These are phyloP conservation scores for Drosophila falleni DNA, from an alignment of 2,888 invertebrate species.

Conservation along the genomic window DNA sequence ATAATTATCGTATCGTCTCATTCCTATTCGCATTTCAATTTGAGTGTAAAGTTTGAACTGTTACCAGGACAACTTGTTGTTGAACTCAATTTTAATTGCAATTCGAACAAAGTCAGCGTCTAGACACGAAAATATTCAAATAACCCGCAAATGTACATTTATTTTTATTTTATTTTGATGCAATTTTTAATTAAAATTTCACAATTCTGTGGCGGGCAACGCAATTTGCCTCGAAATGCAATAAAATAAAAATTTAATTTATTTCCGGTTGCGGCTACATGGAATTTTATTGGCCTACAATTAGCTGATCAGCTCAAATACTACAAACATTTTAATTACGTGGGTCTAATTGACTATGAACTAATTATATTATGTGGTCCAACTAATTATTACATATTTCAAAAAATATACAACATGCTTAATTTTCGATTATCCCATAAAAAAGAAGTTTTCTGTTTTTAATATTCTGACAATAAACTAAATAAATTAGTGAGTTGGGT, in stretches of 20 bases:
- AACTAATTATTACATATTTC: neutral
- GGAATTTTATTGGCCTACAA: conserved; percentile 53
- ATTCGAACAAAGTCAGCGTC: neutral
- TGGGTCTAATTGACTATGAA: conserved; percentile 15
- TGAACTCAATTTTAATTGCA: conserved; percentile 3
- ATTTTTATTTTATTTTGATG: conserved; percentile 1
- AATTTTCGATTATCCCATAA: neutral
- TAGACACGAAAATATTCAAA: neutral
- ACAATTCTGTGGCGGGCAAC: conserved; percentile 7
- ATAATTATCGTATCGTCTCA: conserved; percentile 1
- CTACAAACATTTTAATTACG: neutral
- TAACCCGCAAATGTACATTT: conserved; percentile 10
- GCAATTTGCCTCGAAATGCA: conserved; percentile 10
- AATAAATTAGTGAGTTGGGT: too few species aligned
- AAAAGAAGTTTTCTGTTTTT: neutral
- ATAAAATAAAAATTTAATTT: conserved; percentile 55
- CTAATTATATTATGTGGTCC: neutral
- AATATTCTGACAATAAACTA: neutral
- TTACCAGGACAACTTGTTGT: conserved; percentile 23
- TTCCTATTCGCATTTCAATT: neutral
- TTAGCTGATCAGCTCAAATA: conserved; percentile 10
- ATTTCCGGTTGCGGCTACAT: conserved; percentile 46
- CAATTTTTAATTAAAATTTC: conserved; percentile 24
- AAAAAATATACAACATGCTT: neutral
- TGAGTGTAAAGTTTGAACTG: conserved; percentile 14